phyloP scores from a whole-genome alignment of 2,888 invertebrate genomes.

The Hymenopus coronatus region DNA sequence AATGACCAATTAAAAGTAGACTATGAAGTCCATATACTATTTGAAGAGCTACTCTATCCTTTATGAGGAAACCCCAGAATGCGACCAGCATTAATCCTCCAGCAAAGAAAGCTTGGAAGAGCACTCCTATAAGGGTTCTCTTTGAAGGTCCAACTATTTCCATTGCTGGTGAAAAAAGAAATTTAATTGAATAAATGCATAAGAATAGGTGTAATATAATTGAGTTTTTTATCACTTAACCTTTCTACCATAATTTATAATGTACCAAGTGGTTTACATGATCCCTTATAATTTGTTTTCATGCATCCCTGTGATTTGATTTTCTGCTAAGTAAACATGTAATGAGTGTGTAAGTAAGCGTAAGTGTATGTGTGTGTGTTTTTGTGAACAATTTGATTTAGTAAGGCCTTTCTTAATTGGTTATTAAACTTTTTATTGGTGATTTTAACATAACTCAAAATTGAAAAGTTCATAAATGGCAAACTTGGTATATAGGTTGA shows the following conservation, averaged over 20 bases:
- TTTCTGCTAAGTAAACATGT: too few relatives aligned
- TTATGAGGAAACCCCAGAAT: conserved; percentile 75
- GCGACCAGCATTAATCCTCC: conserved; percentile 79
- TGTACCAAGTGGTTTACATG: too few relatives aligned
- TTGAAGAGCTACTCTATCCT: conserved; percentile 71
- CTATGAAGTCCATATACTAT: conserved; percentile 75
- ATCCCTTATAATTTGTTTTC: too few relatives aligned
- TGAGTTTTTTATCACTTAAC: neutral
- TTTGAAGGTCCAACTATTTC: conserved; percentile 78
- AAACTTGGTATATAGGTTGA: too few relatives aligned
- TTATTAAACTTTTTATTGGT: too few relatives aligned
- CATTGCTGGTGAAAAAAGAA: conserved; percentile 60
- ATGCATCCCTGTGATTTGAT: too few relatives aligned
- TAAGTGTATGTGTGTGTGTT: too few relatives aligned
- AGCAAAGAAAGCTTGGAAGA: conserved; percentile 77
- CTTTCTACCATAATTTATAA: neutral
- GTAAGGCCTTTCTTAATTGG: too few relatives aligned
- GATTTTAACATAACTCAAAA: too few relatives aligned
- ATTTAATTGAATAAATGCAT: neutral
- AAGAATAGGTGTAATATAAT: neutral
- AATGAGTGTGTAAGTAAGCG: too few relatives aligned
- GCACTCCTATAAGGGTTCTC: conserved; percentile 74
- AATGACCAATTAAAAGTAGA: conserved; percentile 69
- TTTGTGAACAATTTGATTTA: too few relatives aligned
- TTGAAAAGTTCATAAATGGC: too few relatives aligned